phyloP scores from a whole-genome alignment of 2,888 invertebrate species.

The Gymnoscelis rufifasciata region DNA sequence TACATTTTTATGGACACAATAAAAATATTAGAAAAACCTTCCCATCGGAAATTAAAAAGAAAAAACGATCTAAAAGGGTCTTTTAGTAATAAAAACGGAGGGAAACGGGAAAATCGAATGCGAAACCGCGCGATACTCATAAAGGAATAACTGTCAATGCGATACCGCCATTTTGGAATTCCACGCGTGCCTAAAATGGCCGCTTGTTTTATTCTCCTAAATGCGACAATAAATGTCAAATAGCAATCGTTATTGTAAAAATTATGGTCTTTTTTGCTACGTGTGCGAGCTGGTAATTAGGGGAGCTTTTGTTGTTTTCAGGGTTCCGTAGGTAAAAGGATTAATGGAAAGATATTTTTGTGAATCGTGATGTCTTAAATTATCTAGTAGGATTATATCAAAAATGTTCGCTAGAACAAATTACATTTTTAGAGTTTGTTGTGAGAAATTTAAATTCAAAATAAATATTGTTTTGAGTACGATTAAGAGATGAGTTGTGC shows the following conservation, averaged over 20 bases:
- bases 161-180: conserved; percentile 60
- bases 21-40: no score
- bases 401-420: no score
- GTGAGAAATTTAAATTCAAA: no score
- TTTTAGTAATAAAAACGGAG: conserved; percentile 3
- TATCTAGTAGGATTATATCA: no score
- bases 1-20: no score
- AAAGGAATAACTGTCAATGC: conserved; percentile 22
- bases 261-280: conserved; percentile 62
- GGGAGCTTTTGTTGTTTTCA: conserved; percentile 33
- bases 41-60: conserved; percentile 10
- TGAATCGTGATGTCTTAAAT: no score
- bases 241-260: conserved; percentile 69
- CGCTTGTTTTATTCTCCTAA: conserved; percentile 54
- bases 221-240: conserved; percentile 72
- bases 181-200: conserved; percentile 62
- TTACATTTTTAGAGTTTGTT: no score
- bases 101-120: conserved; percentile 9
- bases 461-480: no score
- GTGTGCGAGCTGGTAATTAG: conserved; percentile 65
- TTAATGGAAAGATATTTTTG: no score
- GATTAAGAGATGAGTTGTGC: no score
- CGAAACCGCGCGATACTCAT: conserved; percentile 10
- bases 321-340: conserved; percentile 13
- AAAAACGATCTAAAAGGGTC: conserved; percentile 2